Evolutionary conservation across 2,113 vertebrate species (phyloP).

Genomic region (Chitala chitala): DNA sequence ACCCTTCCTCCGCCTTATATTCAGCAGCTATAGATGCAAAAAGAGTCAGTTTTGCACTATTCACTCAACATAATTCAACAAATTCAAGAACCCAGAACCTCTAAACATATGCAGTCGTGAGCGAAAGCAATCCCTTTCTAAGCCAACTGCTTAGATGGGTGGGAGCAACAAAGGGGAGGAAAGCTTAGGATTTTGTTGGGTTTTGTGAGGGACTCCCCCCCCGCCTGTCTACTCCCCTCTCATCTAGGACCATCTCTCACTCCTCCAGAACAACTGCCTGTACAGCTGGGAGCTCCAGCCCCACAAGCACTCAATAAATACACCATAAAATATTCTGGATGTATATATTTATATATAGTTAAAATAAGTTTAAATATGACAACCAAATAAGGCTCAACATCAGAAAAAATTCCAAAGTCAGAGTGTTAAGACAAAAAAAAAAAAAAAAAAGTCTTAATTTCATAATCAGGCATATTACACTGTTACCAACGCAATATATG

Average conservation of each 20-base stretch:
- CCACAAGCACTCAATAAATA: conserved; percentile 68
- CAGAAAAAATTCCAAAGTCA: conserved; percentile 55
- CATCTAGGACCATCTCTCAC: conserved; percentile 36
- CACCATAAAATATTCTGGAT: conserved; percentile 70
- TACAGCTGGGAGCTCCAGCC: conserved; percentile 56
- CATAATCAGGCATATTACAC: conserved; percentile 70
- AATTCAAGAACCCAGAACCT: neutral
- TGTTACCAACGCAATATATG: conserved; percentile 73
- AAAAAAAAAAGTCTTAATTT: conserved; percentile 66
- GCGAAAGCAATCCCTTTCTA: neutral
- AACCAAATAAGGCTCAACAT: conserved; percentile 63
- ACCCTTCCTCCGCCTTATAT: conserved; percentile 33
- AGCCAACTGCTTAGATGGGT: neutral
- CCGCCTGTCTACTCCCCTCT: neutral
- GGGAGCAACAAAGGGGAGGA: neutral
- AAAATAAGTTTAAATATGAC: conserved; percentile 69
- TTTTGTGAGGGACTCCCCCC: conserved; percentile 27
- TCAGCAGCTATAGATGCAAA: conserved; percentile 55
- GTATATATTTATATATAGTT: conserved; percentile 54
- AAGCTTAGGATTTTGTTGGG: conserved; percentile 48
- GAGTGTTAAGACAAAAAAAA: conserved; percentile 71
- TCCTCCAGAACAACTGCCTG: conserved; percentile 46
- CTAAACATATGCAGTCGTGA: neutral
- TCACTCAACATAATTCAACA: neutral
- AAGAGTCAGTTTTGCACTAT: conserved; percentile 32